These are phyloP conservation scores for Pseudoatta argentina DNA, from an alignment of 1,140 invertebrate genomes.

Conservation along the genomic window DNA sequence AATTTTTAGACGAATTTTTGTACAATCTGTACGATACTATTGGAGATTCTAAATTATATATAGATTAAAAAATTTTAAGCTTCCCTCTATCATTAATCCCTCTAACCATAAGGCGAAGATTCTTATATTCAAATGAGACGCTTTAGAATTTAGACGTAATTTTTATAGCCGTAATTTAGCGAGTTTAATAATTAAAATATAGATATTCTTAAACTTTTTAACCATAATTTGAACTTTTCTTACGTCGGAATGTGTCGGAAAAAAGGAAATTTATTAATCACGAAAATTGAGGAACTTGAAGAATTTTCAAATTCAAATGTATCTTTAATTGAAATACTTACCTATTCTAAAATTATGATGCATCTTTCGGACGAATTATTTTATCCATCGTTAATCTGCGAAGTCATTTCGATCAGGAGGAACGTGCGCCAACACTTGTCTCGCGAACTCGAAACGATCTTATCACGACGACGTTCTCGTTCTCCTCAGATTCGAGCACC, in stretches of 20 bases:
- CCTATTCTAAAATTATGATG: background rate
- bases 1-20: no score
- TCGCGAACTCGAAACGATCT: constrained; percentile 27
- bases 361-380: background rate
- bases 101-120: no score
- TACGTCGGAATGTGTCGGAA: background rate
- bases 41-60: no score
- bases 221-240: background rate
- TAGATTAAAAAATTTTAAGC: no score
- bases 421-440: background rate
- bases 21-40: no score
- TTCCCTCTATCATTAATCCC: no score
- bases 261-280: background rate
- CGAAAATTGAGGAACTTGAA: background rate
- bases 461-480: background rate
- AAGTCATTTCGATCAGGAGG: background rate
- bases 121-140: no score
- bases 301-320: background rate
- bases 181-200: background rate
- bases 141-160: no score
- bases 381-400: background rate
- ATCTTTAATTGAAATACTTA: background rate
- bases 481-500: background rate
- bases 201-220: background rate
- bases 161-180: no score